phyloP scores from a whole-genome alignment of 2,888 invertebrate genomes.

The Cheilosia scutellata region DNA sequence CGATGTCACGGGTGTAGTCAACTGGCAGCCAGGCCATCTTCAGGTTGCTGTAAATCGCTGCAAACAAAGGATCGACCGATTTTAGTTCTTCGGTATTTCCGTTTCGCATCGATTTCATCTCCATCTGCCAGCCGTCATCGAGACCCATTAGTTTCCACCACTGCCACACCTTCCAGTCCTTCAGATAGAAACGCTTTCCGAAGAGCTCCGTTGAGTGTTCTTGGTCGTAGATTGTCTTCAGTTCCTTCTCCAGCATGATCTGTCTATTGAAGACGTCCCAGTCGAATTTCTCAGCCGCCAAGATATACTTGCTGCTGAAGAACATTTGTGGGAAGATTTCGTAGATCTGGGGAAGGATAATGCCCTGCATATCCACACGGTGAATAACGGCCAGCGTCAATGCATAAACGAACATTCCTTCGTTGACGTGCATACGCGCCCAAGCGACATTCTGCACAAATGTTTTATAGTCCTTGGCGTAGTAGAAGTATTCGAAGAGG shows the following conservation, averaged over 20 bases:
- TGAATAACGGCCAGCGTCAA: conserved; percentile 86
- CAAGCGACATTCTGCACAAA: conserved; percentile 88
- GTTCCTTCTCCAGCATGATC: conserved; percentile 81
- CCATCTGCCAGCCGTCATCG: conserved; percentile 79
- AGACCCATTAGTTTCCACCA: conserved; percentile 82
- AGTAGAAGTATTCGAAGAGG: conserved; percentile 87
- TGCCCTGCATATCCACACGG: conserved; percentile 85
- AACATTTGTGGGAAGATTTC: conserved; percentile 88
- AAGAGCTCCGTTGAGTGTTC: conserved; percentile 53
- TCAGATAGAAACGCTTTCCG: conserved; percentile 77
- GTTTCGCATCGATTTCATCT: conserved; percentile 78
- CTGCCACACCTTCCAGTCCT: conserved; percentile 81
- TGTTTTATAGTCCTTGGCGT: conserved; percentile 88
- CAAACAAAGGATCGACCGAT: conserved; percentile 77
- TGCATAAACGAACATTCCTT: conserved; percentile 86
- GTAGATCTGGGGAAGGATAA: conserved; percentile 87
- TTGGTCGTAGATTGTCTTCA: conserved; percentile 83
- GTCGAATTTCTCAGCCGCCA: conserved; percentile 79
- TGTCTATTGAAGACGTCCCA: conserved; percentile 78
- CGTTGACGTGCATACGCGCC: conserved; percentile 87
- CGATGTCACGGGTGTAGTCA: conserved; percentile 86
- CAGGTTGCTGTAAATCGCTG: conserved; percentile 79
- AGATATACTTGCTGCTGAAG: conserved; percentile 86
- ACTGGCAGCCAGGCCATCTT: conserved; percentile 83
- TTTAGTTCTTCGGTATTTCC: conserved; percentile 45